phyloP scores from a whole-genome alignment of 2,888 invertebrate genomes.

The Xylota sylvarum region DNA sequence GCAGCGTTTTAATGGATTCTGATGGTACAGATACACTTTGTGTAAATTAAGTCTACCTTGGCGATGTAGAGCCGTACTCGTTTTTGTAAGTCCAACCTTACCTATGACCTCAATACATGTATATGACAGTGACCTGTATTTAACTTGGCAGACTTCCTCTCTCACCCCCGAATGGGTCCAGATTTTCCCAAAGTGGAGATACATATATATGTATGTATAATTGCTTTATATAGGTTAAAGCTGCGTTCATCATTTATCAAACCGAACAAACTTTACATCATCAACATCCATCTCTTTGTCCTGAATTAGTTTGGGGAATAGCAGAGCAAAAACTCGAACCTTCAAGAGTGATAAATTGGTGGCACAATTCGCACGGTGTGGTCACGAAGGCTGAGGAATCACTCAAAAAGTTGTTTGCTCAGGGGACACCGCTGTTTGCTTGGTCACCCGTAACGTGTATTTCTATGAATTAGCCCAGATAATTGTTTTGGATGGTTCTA shows the following conservation, averaged over 20 bases:
- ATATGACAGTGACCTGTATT: neutral
- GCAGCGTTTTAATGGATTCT: slow-evolving; percentile 21
- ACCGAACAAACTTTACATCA: slow-evolving; percentile 8
- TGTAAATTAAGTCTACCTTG: neutral
- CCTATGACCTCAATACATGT: neutral
- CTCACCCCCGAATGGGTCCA: neutral
- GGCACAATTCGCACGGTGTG: slow-evolving; percentile 14
- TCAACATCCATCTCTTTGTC: slow-evolving; percentile 12
- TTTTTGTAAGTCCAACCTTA: neutral
- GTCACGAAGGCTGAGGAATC: slow-evolving; percentile 7
- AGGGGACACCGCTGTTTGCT: slow-evolving; percentile 7
- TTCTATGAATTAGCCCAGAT: slow-evolving; percentile 14
- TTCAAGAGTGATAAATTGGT: slow-evolving; percentile 34
- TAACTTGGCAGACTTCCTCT: neutral
- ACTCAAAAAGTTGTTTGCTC: slow-evolving; percentile 11
- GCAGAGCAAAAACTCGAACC: slow-evolving; percentile 9
- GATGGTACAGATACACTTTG: neutral
- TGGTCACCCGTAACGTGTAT: slow-evolving; percentile 6
- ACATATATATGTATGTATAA: too few species aligned
- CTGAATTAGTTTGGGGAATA: slow-evolving; percentile 14
- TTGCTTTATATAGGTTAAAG: slow-evolving; percentile 3
- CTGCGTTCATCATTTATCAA: slow-evolving; percentile 24
- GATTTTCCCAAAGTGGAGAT: neutral
- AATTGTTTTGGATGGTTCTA: neutral
- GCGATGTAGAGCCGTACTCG: neutral